Conservation (phyloP, 2,888 invertebrate genomes). For the Torymus tubicola region DNA sequence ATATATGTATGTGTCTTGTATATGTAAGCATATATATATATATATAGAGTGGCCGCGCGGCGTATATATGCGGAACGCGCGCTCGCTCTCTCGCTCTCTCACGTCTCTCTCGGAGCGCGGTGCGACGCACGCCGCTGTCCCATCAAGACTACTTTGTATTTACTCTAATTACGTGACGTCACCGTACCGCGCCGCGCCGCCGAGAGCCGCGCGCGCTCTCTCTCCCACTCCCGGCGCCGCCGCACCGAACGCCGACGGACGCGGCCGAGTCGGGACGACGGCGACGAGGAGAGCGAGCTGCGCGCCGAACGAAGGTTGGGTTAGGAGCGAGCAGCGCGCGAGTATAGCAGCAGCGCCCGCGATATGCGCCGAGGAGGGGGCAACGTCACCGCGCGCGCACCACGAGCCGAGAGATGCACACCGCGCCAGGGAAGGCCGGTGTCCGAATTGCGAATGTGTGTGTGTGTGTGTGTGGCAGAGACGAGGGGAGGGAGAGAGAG, state of each 20-base stretch:
- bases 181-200: slow-evolving; percentile 67
- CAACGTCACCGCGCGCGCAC: background rate
- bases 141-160: slow-evolving; percentile 83
- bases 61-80: slow-evolving; percentile 65
- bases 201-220: slow-evolving; percentile 11
- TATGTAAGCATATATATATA: slow-evolving; percentile 38
- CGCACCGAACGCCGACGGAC: slow-evolving; percentile 19
- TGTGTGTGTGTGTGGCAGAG: background rate
- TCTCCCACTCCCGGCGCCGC: no score
- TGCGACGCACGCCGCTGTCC: slow-evolving; percentile 81
- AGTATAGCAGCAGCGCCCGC: no score
- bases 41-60: slow-evolving; percentile 14
- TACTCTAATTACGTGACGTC: slow-evolving; percentile 85
- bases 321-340: slow-evolving; percentile 28
- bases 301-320: slow-evolving; percentile 10
- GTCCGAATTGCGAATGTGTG: slow-evolving; percentile 5
- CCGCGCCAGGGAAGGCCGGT: slow-evolving; percentile 1
- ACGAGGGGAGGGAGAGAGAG: background rate
- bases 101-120: slow-evolving; percentile 72
- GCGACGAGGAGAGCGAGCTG: background rate
- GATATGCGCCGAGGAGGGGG: background rate
- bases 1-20: slow-evolving; percentile 37
- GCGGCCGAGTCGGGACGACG: slow-evolving; percentile 5
- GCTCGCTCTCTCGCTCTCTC: slow-evolving; percentile 30
- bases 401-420: slow-evolving; percentile 5